phyloP scores from a whole-genome alignment of 2,888 invertebrate genomes.

The Cephus pulcher region DNA sequence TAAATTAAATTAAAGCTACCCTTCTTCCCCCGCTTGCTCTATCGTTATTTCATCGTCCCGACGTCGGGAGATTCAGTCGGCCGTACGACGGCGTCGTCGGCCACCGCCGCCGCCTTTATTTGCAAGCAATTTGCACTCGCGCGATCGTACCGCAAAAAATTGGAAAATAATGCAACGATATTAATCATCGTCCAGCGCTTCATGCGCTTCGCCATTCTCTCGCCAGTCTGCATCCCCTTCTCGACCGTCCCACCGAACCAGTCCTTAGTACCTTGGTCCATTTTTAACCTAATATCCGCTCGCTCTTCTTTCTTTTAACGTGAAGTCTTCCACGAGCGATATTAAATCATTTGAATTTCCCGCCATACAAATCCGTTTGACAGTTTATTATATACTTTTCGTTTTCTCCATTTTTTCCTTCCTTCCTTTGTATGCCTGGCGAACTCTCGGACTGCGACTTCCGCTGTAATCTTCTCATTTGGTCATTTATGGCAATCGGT shows the following conservation, averaged over 20 bases:
- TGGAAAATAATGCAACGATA: slow-evolving; percentile 60
- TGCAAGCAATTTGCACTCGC: slow-evolving; percentile 59
- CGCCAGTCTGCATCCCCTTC: background rate
- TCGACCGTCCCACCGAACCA: background rate
- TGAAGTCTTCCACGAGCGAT: background rate
- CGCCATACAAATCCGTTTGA: background rate
- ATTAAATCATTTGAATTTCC: background rate
- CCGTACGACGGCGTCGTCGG: slow-evolving; percentile 38
- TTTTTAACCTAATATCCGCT: background rate
- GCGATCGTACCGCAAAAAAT: slow-evolving; percentile 52
- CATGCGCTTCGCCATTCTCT: slow-evolving; percentile 18
- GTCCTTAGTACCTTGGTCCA: background rate
- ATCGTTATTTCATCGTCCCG: background rate
- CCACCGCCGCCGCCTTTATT: slow-evolving; percentile 51
- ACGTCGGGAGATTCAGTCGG: slow-evolving; percentile 16
- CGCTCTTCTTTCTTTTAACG: background rate
- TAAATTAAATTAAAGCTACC: slow-evolving; percentile 53
- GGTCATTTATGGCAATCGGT: background rate
- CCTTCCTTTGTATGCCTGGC: background rate
- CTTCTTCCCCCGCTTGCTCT: slow-evolving; percentile 8
- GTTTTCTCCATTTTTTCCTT: too few species aligned
- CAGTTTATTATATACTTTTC: background rate
- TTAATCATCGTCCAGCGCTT: slow-evolving; percentile 55
- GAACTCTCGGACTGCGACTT: background rate
- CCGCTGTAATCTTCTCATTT: background rate